phyloP scores from a whole-genome alignment of 1,140 invertebrate species.

The Bombus affinis region DNA sequence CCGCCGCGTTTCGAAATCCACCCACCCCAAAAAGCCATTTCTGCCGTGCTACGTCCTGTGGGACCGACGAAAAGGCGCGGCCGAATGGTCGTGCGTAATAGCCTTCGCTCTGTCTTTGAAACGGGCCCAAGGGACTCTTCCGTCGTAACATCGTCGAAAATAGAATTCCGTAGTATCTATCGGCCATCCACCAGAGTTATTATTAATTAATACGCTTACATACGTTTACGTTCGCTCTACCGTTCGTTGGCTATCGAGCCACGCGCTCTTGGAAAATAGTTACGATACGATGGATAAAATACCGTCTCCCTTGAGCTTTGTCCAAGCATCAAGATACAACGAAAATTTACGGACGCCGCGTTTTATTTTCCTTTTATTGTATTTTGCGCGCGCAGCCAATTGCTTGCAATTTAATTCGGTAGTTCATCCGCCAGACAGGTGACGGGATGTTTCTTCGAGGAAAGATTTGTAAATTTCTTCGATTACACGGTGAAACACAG shows the following conservation, averaged over 20 bases:
- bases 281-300: neutral
- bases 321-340: neutral
- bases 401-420: neutral
- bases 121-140: slow-evolving; percentile 33
- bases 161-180: slow-evolving; percentile 23
- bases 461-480: neutral
- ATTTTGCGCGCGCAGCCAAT: neutral
- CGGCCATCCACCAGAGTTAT: neutral
- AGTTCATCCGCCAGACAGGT: too few species aligned
- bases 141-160: slow-evolving; percentile 15
- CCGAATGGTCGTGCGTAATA: slow-evolving; percentile 52
- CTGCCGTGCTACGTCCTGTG: slow-evolving; percentile 29
- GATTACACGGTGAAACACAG: neutral
- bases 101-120: slow-evolving; percentile 40
- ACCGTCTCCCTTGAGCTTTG: neutral
- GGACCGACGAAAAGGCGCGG: slow-evolving; percentile 58
- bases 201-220: slow-evolving; percentile 13
- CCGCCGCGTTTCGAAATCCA: slow-evolving; percentile 58
- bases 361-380: neutral
- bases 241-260: neutral
- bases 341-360: neutral
- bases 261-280: neutral
- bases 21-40: slow-evolving; percentile 57
- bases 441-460: too few species aligned
- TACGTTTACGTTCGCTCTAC: neutral